Evolutionary conservation across 2,888 invertebrate species (phyloP).

Genomic region (Diaphora mendica): DNA sequence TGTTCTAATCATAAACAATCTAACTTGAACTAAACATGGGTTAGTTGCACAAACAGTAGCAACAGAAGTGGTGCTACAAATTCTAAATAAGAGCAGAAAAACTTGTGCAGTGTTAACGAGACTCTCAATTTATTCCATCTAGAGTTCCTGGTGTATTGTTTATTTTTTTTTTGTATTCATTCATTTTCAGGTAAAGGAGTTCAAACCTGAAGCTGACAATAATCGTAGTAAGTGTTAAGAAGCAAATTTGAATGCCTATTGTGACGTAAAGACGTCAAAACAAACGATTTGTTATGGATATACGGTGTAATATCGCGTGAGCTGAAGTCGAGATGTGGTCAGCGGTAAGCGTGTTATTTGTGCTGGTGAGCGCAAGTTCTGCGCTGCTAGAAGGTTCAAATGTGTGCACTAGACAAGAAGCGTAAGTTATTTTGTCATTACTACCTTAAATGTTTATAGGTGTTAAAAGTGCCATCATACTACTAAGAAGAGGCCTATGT

Average conservation of each 20-base stretch:
- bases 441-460: background rate
- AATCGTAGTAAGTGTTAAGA: conserved; percentile 33
- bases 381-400: conserved; percentile 90
- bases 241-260: conserved; percentile 60
- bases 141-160: conserved; percentile 6
- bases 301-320: conserved; percentile 59
- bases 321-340: conserved; percentile 71
- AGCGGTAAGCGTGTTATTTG: conserved; percentile 61
- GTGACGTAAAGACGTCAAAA: conserved; percentile 65
- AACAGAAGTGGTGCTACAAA: background rate
- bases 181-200: conserved; percentile 36
- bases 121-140: too few species aligned
- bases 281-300: conserved; percentile 80
- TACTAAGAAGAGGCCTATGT: too few species aligned
- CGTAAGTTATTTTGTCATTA: conserved; percentile 49
- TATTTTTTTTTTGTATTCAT: conserved; percentile 7
- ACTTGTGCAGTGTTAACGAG: background rate
- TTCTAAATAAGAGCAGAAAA: background rate
- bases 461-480: background rate
- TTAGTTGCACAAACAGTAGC: background rate
- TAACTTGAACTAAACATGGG: background rate
- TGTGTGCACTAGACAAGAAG: conserved; percentile 90
- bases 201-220: conserved; percentile 26
- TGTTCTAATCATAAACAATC: background rate
- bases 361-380: conserved; percentile 58